Conservation (phyloP, 1,140 invertebrate species). For the Triops longicaudatus region DNA sequence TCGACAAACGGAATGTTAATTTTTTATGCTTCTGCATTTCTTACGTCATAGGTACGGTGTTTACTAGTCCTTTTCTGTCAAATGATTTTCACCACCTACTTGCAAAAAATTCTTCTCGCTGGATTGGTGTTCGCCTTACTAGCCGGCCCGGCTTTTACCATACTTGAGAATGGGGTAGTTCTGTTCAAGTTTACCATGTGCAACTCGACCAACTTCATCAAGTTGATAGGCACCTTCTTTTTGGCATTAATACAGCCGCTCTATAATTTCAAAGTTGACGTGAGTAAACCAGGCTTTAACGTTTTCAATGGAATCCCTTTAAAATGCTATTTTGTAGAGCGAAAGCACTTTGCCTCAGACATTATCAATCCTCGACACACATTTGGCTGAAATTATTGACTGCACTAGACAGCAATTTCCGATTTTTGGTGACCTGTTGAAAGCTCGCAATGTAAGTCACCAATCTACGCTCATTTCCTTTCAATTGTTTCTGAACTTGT, state of each 20-base stretch:
- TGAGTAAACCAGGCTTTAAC: neutral
- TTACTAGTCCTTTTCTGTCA: neutral
- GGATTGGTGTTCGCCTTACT: neutral
- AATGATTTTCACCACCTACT: neutral
- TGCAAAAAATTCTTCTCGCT: neutral
- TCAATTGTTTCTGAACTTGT: neutral
- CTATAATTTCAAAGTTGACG: neutral
- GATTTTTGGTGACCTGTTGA: neutral
- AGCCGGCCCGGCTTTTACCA: neutral
- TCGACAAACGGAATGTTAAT: too few relatives aligned
- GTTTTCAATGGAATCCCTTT: neutral
- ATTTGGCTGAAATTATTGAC: neutral
- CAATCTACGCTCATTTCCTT: too few relatives aligned
- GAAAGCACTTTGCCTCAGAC: neutral
- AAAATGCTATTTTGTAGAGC: neutral
- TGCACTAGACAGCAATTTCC: neutral
- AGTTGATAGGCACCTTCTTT: neutral
- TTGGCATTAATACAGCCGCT: neutral
- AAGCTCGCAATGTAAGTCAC: neutral
- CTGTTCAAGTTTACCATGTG: neutral
- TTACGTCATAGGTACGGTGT: neutral
- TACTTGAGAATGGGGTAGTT: neutral
- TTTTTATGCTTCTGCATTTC: too few relatives aligned
- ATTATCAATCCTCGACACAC: neutral
- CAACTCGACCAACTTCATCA: neutral